Base-by-base conservation (phyloP, 1,140 invertebrate genomes). In the Helicoverpa armigera region DNA sequence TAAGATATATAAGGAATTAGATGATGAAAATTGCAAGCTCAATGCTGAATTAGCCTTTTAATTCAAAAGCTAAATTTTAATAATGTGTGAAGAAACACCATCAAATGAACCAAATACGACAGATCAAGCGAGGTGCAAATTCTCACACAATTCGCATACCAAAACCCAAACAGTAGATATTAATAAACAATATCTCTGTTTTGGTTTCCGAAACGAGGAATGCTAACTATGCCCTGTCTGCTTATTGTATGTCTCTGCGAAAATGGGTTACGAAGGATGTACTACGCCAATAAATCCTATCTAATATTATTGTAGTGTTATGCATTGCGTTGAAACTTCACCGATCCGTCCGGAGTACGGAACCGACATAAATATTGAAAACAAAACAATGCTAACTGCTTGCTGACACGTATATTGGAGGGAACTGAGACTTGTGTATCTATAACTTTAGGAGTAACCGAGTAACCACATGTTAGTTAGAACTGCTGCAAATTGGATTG, bases 141-240 rank as follows among this genome's bases (percentile, higher is more conserved):
- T 43, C 29, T 35, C 29, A 35, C n/a, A 63, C 61, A 63, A 63
- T 29, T 63, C 14, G 61, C 29, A 35, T 65, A 65, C 61, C 61
- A 43, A 65, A 65, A 65, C n/a, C 14, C 14, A 13, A 14, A 35
- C 16, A 50, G 65, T 5, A 29, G 48, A 13, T 69, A 69, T 69
- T 50, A 51, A 69, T 50, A 69, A 65, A 69, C 65, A 23, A 69
- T 69, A 51, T 69, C 43, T 51, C 65, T 69, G 65, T 9, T 69
- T 69, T 69, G 65, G 48, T 65, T 65, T 43, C 31, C n/a, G 61
- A 65, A 65, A 43, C n/a, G 18, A 69, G 65, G 65, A 69, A 69
- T 69, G 43, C 18, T 23, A 51, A 69, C 29, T 69, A 51, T 69
- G 43, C 18, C 12, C 48, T 69, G 51, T 69, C 65, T 69, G 65